Conservation (phyloP, 1,140 invertebrate species). For the Drosophila nigromelanica region DNA sequence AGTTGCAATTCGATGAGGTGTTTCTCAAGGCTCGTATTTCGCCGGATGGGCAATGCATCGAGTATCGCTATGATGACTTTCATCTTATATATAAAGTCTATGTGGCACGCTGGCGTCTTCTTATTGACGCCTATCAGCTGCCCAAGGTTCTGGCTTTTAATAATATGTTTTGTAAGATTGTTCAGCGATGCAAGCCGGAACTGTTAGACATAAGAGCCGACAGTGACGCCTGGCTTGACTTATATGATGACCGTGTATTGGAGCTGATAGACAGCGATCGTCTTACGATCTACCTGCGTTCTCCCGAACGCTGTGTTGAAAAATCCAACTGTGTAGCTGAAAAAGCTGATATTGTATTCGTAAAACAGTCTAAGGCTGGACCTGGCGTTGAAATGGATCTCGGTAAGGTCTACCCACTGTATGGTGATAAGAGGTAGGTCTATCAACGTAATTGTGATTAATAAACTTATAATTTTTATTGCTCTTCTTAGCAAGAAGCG, state of each 20-base stretch:
- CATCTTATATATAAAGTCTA: conserved; percentile 67
- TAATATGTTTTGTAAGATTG: conserved; percentile 29
- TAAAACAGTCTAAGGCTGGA: conserved; percentile 36
- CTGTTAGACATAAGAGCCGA: conserved; percentile 30
- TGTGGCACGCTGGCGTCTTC: conserved; percentile 52
- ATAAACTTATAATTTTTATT: not conserved
- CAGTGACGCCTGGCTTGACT: conserved; percentile 32
- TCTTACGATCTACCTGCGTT: conserved; percentile 13
- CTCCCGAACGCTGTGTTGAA: conserved; percentile 33
- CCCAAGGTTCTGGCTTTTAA: conserved; percentile 44
- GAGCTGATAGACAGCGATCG: conserved; percentile 41
- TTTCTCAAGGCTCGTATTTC: conserved; percentile 63
- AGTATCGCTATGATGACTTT: conserved; percentile 74
- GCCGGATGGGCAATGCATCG: conserved; percentile 64
- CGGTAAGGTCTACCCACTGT: conserved; percentile 50
- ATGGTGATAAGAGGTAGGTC: conserved; percentile 54
- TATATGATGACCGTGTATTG: conserved; percentile 46
- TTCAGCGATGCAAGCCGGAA: conserved; percentile 32
- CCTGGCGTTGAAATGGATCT: conserved; percentile 48
- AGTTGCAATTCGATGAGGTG: conserved; percentile 66
- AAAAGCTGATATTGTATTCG: conserved; percentile 3
- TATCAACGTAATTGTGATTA: too few species aligned
- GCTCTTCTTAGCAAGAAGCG: conserved; percentile 40
- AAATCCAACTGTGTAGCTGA: not conserved
- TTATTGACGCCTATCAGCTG: conserved; percentile 47